phyloP scores from a whole-genome alignment of 2,113 vertebrate species.

The Setophaga coronata region DNA sequence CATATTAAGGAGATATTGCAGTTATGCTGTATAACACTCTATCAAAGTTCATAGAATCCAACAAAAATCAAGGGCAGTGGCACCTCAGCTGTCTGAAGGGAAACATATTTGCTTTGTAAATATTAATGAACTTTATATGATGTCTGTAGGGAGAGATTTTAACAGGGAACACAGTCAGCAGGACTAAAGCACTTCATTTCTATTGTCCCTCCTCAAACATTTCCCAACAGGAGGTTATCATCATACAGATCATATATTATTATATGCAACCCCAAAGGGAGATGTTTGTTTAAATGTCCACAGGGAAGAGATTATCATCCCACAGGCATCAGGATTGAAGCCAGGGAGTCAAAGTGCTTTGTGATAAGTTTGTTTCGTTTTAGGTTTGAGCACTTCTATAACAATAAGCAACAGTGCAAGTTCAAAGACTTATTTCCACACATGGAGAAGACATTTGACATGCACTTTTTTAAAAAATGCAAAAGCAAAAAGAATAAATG shows the following conservation, averaged over 20 bases:
- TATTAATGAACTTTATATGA: not conserved
- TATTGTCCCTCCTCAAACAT: not conserved
- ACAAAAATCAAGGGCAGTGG: not conserved
- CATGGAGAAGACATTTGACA: not conserved
- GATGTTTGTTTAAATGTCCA: not conserved
- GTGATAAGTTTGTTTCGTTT: not conserved
- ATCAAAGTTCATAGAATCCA: not conserved
- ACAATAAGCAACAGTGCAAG: not conserved
- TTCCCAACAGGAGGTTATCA: not conserved
- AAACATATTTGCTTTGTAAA: slow-evolving; percentile 7
- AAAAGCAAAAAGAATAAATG: not conserved
- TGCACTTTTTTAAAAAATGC: not conserved
- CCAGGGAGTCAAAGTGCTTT: not conserved
- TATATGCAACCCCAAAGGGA: not conserved
- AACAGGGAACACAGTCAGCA: not conserved
- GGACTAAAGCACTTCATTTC: not conserved
- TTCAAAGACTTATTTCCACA: not conserved
- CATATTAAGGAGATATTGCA: not conserved
- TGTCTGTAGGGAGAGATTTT: not conserved
- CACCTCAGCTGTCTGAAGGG: not conserved
- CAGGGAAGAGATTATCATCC: not conserved
- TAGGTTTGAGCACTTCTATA: not conserved
- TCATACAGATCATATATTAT: not conserved
- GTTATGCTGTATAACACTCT: not conserved
- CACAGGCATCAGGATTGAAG: not conserved